Evolutionary conservation across 1,140 invertebrate species (phyloP).

Genomic region (Lepidostoma basale): DNA sequence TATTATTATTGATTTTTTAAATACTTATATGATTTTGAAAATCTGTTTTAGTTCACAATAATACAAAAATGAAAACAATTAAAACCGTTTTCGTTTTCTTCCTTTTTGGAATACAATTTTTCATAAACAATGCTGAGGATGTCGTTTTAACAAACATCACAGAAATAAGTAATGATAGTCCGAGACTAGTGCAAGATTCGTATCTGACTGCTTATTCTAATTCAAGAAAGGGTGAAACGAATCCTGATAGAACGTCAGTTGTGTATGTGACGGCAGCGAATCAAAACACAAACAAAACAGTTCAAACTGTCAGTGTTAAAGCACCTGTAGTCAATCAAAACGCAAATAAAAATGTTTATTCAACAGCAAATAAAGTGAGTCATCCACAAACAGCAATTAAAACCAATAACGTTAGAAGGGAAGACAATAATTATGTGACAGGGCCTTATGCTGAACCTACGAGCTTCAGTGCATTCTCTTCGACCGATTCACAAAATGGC

Average conservation of each 20-base stretch:
- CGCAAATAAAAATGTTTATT: not conserved
- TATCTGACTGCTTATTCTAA: conserved; percentile 34
- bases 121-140: not conserved
- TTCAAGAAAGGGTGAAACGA: conserved; percentile 25
- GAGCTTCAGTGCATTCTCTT: conserved; percentile 22
- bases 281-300: not conserved
- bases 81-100: not conserved
- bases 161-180: not conserved
- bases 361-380: not conserved
- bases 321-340: not conserved
- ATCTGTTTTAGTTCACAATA: conserved; percentile 4
- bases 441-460: conserved; percentile 38
- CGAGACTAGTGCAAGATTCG: conserved; percentile 31
- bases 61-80: not conserved
- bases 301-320: not conserved
- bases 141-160: conserved; percentile 24
- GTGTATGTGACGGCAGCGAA: conserved; percentile 39
- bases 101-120: not conserved
- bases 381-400: not conserved
- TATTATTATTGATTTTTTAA: not conserved
- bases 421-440: conserved; percentile 31
- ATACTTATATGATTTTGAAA: not conserved
- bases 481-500: not conserved
- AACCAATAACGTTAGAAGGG: conserved; percentile 31
- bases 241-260: conserved; percentile 27